Conservation (phyloP, 2,888 invertebrate species). For the Phragmatobia fuliginosa region DNA sequence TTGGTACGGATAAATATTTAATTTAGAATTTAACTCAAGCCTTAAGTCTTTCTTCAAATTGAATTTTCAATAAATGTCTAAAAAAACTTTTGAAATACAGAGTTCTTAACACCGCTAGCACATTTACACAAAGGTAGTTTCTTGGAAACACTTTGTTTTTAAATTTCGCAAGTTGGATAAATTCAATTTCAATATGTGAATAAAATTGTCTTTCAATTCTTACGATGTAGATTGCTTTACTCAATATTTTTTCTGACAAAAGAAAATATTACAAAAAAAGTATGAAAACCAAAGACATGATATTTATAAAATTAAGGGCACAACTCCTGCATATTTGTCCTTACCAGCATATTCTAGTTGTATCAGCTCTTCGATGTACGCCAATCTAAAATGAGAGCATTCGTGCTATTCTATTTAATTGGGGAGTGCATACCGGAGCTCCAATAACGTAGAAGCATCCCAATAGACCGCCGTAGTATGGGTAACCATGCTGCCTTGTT, state of each 20-base stretch:
- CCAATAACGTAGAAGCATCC: too few species aligned
- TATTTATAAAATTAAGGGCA: too few species aligned
- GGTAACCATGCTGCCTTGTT: too few species aligned
- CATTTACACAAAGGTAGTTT: neutral
- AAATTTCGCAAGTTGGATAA: neutral
- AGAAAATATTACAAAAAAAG: neutral
- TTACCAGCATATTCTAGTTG: too few species aligned
- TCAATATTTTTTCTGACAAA: neutral
- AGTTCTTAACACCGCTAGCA: neutral
- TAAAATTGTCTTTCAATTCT: neutral
- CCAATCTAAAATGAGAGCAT: too few species aligned
- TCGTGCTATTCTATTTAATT: too few species aligned
- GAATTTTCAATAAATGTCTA: constrained; percentile 11
- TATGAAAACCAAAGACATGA: too few species aligned
- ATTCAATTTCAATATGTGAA: neutral
- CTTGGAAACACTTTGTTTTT: neutral
- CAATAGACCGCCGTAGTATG: too few species aligned
- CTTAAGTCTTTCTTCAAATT: neutral
- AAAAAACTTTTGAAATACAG: neutral
- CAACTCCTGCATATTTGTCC: too few species aligned
- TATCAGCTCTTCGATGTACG: too few species aligned
- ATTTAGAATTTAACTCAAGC: constrained; percentile 8
- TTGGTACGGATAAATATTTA: constrained; percentile 9
- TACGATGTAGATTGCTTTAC: neutral
- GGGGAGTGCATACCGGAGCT: too few species aligned